A percentile compares a stretch with the other conserved stretches of the same genome.
Conservation (phyloP, 2,888 invertebrate genomes). For the Drosophila ustulata region DNA sequence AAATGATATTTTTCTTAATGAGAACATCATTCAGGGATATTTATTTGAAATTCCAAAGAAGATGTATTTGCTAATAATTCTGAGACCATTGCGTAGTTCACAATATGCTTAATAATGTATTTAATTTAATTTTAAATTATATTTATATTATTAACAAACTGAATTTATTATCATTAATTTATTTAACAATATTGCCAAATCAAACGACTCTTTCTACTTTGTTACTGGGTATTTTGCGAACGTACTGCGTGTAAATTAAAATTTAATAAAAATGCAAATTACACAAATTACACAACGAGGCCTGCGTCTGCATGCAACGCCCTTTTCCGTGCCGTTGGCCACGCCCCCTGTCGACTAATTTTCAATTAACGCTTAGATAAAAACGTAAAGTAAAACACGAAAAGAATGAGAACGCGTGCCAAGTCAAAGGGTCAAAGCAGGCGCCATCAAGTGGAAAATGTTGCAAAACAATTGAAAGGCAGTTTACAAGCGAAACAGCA, state of each 20-base stretch:
- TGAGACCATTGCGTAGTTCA: no score
- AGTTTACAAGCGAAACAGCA: neutral
- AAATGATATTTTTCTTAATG: no score
- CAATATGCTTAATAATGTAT: no score
- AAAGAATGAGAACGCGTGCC: conserved; percentile 22
- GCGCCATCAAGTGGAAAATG: conserved; percentile 58
- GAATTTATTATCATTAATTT: no score
- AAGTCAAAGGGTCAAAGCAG: conserved; percentile 49
- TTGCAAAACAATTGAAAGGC: conserved; percentile 47
- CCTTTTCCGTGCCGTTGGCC: conserved; percentile 54
- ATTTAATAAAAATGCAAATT: conserved; percentile 78
- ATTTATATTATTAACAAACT: no score
- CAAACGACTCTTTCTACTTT: neutral
- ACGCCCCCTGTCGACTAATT: conserved; percentile 65
- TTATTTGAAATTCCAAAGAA: no score
- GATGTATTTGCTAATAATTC: no score
- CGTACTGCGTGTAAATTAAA: conserved; percentile 60
- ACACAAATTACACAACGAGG: conserved; percentile 63
- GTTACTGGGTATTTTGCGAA: neutral
- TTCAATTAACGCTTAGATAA: conserved; percentile 70
- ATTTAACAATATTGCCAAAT: neutral
- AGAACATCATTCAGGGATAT: no score
- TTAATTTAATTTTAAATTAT: no score
- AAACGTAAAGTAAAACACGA: conserved; percentile 10
- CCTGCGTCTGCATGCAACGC: conserved; percentile 54